Evolutionary conservation across 2,888 invertebrate species (phyloP).

Genomic region (Hoplodrina ambigua): DNA sequence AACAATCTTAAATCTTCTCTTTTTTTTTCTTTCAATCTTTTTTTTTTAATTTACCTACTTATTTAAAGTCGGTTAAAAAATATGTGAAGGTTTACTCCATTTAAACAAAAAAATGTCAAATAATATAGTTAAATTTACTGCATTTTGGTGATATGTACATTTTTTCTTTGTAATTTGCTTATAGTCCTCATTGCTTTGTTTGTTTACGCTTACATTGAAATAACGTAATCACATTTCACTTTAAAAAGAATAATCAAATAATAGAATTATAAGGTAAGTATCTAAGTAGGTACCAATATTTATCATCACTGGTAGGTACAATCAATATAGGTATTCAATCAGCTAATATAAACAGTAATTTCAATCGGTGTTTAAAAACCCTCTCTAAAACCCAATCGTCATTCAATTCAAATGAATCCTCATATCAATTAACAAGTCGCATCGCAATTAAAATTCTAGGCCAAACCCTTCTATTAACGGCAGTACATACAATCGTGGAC

Average conservation of each 20-base stretch:
- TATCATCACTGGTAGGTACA: not conserved
- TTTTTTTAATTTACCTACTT: no score
- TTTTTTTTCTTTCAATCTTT: no score
- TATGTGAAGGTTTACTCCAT: not conserved
- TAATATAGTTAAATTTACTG: no score
- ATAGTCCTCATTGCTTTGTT: no score
- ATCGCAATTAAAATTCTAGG: slow-evolving; percentile 45
- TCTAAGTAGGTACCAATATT: not conserved
- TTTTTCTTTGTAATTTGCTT: no score
- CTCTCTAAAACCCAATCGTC: slow-evolving; percentile 7
- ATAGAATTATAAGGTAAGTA: not conserved
- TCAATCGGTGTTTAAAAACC: slow-evolving; percentile 4
- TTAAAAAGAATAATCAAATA: not conserved
- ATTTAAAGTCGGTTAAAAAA: no score
- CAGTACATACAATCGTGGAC: not conserved
- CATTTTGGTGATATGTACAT: no score
- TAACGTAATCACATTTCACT: not conserved
- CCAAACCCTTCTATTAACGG: slow-evolving; percentile 28
- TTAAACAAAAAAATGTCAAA: no score
- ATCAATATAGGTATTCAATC: no score
- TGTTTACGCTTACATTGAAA: no score
- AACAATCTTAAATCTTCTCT: no score
- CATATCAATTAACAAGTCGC: slow-evolving; percentile 29
- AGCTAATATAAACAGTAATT: no score
- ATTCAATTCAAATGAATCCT: slow-evolving; percentile 25